These are phyloP conservation scores for Acanthurus tractus DNA, from an alignment of 2,797 vertebrate genomes.

Conservation along the genomic window DNA sequence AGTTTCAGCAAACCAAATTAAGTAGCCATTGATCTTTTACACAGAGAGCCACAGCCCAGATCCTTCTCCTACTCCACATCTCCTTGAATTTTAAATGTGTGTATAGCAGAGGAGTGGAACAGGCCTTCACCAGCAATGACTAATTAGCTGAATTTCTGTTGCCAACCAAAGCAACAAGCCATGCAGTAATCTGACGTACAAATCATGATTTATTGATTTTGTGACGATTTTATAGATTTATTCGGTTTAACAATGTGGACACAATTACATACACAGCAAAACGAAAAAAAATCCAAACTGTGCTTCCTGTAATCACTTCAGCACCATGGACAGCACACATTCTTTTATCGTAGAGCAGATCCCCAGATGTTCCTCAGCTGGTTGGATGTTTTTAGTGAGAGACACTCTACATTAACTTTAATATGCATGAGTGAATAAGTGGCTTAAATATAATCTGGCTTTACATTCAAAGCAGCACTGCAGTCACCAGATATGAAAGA, in stretches of 20 bases:
- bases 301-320: slow-evolving; percentile 4
- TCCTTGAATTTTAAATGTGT: not conserved
- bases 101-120: not conserved
- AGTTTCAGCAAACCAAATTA: not conserved
- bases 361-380: not conserved
- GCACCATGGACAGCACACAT: slow-evolving; percentile 32
- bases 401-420: too few species aligned
- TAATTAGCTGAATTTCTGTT: not conserved
- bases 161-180: not conserved
- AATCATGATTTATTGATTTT: not conserved
- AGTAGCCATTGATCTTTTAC: not conserved
- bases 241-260: not conserved
- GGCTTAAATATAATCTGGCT: not conserved
- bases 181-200: not conserved
- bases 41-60: not conserved
- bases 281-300: not conserved
- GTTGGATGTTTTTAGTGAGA: too few species aligned
- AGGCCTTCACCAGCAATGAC: accelerated
- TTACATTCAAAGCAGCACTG: not conserved
- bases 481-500: not conserved
- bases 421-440: too few species aligned
- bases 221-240: not conserved
- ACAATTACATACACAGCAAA: not conserved
- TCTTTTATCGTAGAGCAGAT: not conserved
- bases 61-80: not conserved